These are phyloP conservation scores for Callosobruchus maculatus DNA, from an alignment of 2,888 invertebrate genomes.

Conservation along the genomic window DNA sequence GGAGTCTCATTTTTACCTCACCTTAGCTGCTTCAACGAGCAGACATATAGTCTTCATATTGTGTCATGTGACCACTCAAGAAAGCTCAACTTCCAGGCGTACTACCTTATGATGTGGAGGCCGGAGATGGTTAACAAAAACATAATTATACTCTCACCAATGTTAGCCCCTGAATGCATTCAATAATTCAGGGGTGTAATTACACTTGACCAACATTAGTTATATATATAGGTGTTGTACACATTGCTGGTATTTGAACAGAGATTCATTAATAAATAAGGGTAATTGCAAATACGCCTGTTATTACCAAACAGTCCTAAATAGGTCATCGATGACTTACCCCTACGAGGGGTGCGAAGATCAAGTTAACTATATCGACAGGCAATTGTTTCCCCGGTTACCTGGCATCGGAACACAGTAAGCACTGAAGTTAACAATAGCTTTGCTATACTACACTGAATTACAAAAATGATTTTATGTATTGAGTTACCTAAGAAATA, in stretches of 20 bases:
- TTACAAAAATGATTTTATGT: neutral
- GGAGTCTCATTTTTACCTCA: neutral
- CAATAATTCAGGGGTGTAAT: neutral
- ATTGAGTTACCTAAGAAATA: constrained; percentile 24
- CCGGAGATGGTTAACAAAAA: neutral
- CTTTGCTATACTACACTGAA: neutral
- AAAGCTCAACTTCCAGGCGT: neutral
- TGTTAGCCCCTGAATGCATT: neutral
- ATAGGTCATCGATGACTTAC: neutral
- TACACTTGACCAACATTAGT: neutral
- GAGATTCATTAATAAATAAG: neutral
- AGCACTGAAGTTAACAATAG: neutral
- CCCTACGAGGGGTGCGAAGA: neutral
- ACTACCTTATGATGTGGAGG: neutral
- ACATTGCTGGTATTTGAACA: neutral
- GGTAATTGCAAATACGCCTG: neutral
- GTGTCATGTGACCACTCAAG: neutral
- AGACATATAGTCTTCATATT: neutral
- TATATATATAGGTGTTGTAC: neutral
- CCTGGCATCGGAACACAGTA: neutral
- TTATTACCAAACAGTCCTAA: neutral
- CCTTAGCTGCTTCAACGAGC: neutral
- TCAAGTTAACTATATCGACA: neutral
- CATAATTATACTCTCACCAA: neutral
- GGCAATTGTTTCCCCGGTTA: neutral